Conservation (phyloP, 2,113 vertebrate species). For the Mohoua ochrocephala region DNA sequence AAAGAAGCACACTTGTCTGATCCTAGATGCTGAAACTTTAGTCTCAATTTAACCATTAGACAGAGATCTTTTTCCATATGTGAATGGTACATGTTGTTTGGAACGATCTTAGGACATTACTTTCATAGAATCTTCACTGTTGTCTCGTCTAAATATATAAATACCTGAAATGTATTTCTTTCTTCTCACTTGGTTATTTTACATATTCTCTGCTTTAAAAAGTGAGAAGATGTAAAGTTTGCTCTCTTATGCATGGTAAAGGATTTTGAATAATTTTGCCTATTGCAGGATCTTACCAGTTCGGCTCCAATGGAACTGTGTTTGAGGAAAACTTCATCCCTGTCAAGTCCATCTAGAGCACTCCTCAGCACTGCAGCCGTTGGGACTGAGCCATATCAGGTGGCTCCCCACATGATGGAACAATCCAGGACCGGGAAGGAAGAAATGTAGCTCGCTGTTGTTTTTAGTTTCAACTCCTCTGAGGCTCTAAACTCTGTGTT, state of each 20-base stretch:
- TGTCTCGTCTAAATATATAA: neutral
- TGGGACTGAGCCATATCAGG: rapidly evolving
- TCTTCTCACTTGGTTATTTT: neutral
- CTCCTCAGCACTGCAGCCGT: neutral
- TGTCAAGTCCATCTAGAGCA: neutral
- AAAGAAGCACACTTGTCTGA: neutral
- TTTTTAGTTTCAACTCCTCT: neutral
- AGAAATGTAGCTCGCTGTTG: neutral
- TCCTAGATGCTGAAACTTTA: neutral
- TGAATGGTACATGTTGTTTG: neutral
- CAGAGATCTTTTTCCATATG: neutral
- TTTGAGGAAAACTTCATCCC: neutral
- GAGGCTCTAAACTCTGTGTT: neutral
- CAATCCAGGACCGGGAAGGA: neutral
- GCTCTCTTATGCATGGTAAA: neutral
- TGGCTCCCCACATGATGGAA: neutral
- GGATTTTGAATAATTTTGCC: neutral
- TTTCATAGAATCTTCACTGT: neutral
- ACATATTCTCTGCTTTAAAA: neutral
- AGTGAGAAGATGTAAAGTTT: neutral
- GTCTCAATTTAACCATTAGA: neutral
- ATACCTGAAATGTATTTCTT: neutral
- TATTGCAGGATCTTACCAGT: neutral
- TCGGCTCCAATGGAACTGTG: neutral
- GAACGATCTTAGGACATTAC: neutral